phyloP scores from a whole-genome alignment of 2,113 vertebrate genomes.

The Paraplagusia blochii region DNA sequence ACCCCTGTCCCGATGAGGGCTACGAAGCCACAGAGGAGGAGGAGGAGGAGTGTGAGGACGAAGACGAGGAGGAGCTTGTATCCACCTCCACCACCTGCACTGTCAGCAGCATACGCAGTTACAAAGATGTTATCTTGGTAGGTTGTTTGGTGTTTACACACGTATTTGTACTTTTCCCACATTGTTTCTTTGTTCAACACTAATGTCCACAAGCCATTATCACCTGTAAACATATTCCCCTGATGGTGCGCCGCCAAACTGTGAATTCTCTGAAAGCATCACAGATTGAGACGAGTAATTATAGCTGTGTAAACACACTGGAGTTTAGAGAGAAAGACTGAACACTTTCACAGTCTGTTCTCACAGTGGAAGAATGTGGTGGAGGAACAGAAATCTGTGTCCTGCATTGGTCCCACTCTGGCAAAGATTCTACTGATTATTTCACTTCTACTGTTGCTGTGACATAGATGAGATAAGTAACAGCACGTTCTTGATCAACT shows the following conservation, averaged over 20 bases:
- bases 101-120: conserved; percentile 75
- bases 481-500: background rate
- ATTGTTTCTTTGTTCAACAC: background rate
- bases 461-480: conserved; percentile 11
- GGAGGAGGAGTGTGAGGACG: conserved; percentile 79
- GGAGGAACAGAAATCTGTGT: conserved; percentile 10
- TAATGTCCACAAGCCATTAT: conserved; percentile 5
- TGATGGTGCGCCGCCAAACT: conserved; percentile 2
- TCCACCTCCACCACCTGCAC: background rate
- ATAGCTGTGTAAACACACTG: conserved; percentile 40
- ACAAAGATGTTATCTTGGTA: conserved; percentile 87
- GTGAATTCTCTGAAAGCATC: conserved; percentile 29
- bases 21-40: conserved; percentile 93
- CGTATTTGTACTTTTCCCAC: background rate
- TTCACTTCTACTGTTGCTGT: conserved; percentile 5
- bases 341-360: conserved; percentile 10
- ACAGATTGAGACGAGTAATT: conserved; percentile 29
- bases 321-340: conserved; percentile 28
- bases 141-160: background rate
- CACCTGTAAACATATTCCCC: conserved; percentile 5
- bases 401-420: conserved; percentile 11
- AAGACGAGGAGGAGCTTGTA: conserved; percentile 60
- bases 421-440: conserved; percentile 26
- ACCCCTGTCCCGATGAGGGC: conserved; percentile 86
- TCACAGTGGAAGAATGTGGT: conserved; percentile 8